These are phyloP conservation scores for Drosophila lutescens DNA, from an alignment of 2,888 invertebrate species.

Conservation along the genomic window DNA sequence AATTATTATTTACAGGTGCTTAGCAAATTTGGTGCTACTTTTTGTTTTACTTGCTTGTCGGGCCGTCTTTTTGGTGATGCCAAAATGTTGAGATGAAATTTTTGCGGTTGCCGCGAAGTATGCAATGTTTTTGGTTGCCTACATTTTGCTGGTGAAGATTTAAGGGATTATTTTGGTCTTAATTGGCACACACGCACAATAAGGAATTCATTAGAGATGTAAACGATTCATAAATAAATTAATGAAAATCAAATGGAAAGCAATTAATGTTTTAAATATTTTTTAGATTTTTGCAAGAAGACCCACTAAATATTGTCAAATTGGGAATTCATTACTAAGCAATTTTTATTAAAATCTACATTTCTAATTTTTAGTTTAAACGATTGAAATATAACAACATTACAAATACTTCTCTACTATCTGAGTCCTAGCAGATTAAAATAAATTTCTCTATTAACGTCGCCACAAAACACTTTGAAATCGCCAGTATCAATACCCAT, in stretches of 20 bases:
- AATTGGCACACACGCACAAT: not conserved
- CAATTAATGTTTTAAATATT: too few relatives aligned
- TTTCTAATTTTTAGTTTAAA: too few relatives aligned
- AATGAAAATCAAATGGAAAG: not conserved
- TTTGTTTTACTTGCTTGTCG: not conserved
- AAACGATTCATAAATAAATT: not conserved
- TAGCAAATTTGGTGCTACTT: slow-evolving; percentile 24
- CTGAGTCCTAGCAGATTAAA: not conserved
- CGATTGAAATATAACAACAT: too few relatives aligned
- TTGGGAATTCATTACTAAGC: too few relatives aligned
- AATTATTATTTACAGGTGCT: slow-evolving; percentile 58
- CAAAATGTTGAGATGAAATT: slow-evolving; percentile 6
- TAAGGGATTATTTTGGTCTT: not conserved
- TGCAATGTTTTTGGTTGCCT: slow-evolving; percentile 21
- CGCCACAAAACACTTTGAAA: not conserved
- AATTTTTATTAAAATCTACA: too few relatives aligned
- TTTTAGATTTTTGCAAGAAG: not conserved
- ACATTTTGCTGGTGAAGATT: not conserved
- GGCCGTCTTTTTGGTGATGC: slow-evolving; percentile 26
- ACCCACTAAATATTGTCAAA: too few relatives aligned
- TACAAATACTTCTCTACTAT: not conserved
- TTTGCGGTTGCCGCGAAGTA: slow-evolving; percentile 49
- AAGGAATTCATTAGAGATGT: not conserved
- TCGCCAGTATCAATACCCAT: not conserved
- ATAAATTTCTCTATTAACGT: not conserved